These are phyloP conservation scores for Lithodes maja DNA, from an alignment of 2,888 invertebrate genomes.

Conservation along the genomic window DNA sequence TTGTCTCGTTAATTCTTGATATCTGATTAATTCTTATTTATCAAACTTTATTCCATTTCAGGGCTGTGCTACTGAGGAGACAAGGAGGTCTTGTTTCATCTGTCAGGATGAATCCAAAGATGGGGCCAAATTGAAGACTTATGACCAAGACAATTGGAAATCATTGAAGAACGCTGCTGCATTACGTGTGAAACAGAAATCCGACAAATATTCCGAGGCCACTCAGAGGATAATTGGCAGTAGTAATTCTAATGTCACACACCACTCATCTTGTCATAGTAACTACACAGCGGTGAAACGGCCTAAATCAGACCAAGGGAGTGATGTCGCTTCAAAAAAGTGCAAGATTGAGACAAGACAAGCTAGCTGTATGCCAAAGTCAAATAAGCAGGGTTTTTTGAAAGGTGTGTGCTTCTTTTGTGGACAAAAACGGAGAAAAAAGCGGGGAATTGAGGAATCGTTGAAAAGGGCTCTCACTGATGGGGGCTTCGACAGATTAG, in stretches of 20 bases:
- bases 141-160: neutral
- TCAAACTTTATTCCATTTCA: no score
- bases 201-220: neutral
- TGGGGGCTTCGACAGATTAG: neutral
- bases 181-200: neutral
- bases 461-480: neutral
- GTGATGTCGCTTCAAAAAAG: no score
- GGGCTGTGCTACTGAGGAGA: no score
- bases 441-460: conserved; percentile 1
- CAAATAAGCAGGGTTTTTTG: neutral
- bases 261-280: neutral
- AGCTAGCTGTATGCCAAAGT: neutral
- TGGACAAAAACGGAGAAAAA: neutral
- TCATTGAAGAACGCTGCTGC: neutral
- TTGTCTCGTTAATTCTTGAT: no score
- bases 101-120: conserved; percentile 11
- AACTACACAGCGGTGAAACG: conserved; percentile 7
- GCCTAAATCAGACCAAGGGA: neutral
- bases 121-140: neutral
- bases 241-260: no score
- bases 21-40: no score
- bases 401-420: neutral
- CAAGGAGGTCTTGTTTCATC: neutral
- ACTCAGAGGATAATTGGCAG: neutral
- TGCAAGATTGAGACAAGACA: neutral